Evolutionary conservation across 2,113 vertebrate genomes (phyloP).

Genomic region (Isichthys henryi): DNA sequence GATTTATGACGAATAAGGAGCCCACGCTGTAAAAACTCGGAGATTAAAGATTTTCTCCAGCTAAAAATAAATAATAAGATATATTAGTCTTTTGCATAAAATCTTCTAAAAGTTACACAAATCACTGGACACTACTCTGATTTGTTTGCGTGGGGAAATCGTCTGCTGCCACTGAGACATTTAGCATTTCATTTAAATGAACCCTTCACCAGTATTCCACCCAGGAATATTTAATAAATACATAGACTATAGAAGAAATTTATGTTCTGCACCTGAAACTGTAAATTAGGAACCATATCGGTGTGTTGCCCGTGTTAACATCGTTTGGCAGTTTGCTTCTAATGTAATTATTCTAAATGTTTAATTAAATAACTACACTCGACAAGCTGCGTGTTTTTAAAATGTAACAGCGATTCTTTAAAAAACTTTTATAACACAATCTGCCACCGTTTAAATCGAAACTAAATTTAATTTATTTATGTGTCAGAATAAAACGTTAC

Average conservation of each 20-base stretch:
- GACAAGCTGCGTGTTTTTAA: neutral
- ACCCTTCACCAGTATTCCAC: neutral
- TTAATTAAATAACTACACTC: neutral
- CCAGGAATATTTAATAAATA: conserved; percentile 17
- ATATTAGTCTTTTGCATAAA: conserved; percentile 15
- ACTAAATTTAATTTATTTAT: neutral
- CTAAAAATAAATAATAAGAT: conserved; percentile 17
- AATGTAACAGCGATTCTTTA: neutral
- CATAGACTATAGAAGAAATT: neutral
- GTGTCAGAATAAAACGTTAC: neutral
- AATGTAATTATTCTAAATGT: neutral
- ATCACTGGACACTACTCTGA: neutral
- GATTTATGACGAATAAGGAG: neutral
- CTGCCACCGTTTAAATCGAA: neutral
- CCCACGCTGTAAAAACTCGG: conserved; percentile 5
- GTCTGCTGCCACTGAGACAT: neutral
- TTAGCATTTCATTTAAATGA: neutral
- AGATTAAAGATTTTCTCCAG: neutral
- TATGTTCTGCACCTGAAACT: neutral
- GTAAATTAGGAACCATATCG: neutral
- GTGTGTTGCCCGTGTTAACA: neutral
- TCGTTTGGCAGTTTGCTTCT: neutral
- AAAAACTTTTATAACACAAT: neutral
- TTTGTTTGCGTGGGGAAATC: conserved; percentile 1
- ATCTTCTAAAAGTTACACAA: conserved; percentile 8